Evolutionary conservation across 2,888 invertebrate species (phyloP).

Genomic region (Phrixothrix hirtus): DNA sequence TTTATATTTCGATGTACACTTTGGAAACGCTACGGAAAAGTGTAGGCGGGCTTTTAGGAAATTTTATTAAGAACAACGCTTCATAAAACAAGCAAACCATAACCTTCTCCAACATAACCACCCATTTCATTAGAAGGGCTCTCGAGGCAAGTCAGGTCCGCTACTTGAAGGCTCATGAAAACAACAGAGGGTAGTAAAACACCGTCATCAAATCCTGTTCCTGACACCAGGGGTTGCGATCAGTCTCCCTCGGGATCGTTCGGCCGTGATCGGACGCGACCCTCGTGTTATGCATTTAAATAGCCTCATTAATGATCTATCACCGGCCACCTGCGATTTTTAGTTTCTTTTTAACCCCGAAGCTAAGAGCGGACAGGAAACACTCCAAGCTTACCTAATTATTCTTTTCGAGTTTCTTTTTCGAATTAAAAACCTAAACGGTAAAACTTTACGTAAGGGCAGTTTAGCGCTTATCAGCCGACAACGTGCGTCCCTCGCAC

Average conservation of each 20-base stretch:
- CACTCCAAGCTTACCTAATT: neutral
- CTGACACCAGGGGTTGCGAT: constrained; percentile 30
- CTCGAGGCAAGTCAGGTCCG: constrained; percentile 29
- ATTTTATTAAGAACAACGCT: no score
- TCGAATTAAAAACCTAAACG: neutral
- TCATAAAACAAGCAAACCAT: constrained; percentile 14
- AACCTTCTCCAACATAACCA: constrained; percentile 28
- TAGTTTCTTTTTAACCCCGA: constrained; percentile 15
- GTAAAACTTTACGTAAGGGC: constrained; percentile 13
- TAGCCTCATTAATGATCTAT: constrained; percentile 57
- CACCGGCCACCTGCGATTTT: constrained; percentile 54
- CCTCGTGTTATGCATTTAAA: constrained; percentile 59
- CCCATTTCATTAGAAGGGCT: constrained; percentile 28
- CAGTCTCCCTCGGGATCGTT: constrained; percentile 45
- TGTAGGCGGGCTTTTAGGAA: no score
- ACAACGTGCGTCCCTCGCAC: constrained; percentile 19
- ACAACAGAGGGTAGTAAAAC: constrained; percentile 31
- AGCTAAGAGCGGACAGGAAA: constrained; percentile 5
- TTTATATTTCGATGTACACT: constrained; percentile 5
- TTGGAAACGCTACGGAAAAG: no score
- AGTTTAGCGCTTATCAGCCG: constrained; percentile 26
- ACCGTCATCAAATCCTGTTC: constrained; percentile 33
- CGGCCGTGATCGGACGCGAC: constrained; percentile 49
- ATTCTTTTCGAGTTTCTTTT: constrained; percentile 1
- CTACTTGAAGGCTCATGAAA: constrained; percentile 29